phyloP scores from a whole-genome alignment of 2,888 invertebrate genomes.

The Ennomos fuscantarius region DNA sequence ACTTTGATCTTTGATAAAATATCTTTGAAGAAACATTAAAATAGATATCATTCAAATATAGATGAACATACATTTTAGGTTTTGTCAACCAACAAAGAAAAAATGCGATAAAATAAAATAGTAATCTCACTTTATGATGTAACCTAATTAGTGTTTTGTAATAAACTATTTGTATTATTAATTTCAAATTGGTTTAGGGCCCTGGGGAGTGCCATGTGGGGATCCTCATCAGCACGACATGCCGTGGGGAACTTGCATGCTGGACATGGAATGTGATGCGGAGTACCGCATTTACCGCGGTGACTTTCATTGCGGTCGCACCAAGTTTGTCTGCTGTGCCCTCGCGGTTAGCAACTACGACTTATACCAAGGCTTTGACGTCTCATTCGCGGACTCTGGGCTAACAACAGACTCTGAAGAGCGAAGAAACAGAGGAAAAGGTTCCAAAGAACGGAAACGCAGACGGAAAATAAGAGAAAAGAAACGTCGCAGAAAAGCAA shows the following conservation, averaged over 20 bases:
- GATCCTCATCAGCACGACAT: slow-evolving; percentile 74
- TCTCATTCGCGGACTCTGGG: slow-evolving; percentile 63
- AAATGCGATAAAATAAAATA: no score
- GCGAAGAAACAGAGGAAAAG: slow-evolving; percentile 37
- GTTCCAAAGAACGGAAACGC: slow-evolving; percentile 45
- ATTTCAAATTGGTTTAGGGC: slow-evolving; percentile 53
- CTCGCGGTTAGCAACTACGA: slow-evolving; percentile 67
- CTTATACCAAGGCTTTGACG: slow-evolving; percentile 69
- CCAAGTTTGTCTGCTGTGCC: slow-evolving; percentile 68
- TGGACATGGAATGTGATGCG: slow-evolving; percentile 65
- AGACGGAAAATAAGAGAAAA: slow-evolving; percentile 39
- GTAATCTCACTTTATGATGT: no score
- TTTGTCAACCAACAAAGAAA: no score
- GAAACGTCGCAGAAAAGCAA: slow-evolving; percentile 46
- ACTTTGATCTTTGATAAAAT: no score
- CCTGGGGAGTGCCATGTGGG: slow-evolving; percentile 76
- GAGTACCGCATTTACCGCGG: slow-evolving; percentile 73
- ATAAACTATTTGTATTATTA: no score
- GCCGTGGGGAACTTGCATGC: slow-evolving; percentile 75
- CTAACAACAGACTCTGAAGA: slow-evolving; percentile 63
- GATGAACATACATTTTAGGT: no score
- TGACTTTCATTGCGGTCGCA: slow-evolving; percentile 69
- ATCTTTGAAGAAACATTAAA: no score
- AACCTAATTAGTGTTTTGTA: no score
- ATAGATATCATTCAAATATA: no score